These are phyloP conservation scores for Lanistes nyassanus DNA, from an alignment of 1,140 invertebrate genomes.

Conservation along the genomic window DNA sequence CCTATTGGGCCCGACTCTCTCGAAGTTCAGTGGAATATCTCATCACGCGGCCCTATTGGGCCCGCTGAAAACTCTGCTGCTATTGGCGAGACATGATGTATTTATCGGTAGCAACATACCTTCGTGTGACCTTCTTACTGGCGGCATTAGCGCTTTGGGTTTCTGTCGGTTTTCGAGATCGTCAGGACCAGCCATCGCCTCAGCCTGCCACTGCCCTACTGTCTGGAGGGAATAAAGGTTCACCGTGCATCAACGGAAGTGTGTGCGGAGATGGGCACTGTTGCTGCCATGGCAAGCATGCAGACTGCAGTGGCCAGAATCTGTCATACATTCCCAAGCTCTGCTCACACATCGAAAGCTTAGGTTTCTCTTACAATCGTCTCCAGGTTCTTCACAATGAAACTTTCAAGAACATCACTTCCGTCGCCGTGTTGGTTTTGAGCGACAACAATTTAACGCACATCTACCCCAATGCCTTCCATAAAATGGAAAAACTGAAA, in stretches of 20 bases:
- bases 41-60: too few relatives aligned
- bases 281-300: neutral
- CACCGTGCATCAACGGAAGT: neutral
- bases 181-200: too few relatives aligned
- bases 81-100: too few relatives aligned
- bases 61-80: too few relatives aligned
- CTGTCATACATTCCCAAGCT: conserved; percentile 6
- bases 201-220: too few relatives aligned
- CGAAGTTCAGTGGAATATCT: too few relatives aligned
- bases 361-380: conserved; percentile 7
- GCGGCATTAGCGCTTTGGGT: too few relatives aligned
- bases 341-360: neutral
- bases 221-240: too few relatives aligned
- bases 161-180: too few relatives aligned
- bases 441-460: neutral
- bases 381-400: neutral
- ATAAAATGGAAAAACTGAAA: neutral
- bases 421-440: neutral
- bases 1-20: too few relatives aligned
- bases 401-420: conserved; percentile 6
- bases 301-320: neutral
- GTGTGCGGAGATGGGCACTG: conserved; percentile 6
- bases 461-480: neutral
- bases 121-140: too few relatives aligned
- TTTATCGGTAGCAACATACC: too few relatives aligned